Evolutionary conservation across 2,888 invertebrate species (phyloP).

Genomic region (Zaprionus lineosus): DNA sequence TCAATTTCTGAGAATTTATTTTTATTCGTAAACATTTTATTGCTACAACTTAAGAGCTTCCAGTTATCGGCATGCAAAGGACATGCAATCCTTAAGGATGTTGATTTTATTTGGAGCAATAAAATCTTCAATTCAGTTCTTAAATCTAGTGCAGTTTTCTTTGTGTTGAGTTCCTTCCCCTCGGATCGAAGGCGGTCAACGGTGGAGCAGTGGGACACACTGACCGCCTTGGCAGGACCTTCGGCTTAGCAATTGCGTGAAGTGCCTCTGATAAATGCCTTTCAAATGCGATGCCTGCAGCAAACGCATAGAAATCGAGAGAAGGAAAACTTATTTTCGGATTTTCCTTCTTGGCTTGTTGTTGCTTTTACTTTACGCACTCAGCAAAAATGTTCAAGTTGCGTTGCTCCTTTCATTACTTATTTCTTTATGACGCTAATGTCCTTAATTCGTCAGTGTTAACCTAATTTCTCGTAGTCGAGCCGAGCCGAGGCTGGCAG

Average conservation of each 20-base stretch:
- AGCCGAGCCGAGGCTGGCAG: conserved; percentile 47
- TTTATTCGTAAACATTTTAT: too few relatives aligned
- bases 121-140: too few relatives aligned
- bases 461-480: conserved; percentile 69
- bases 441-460: conserved; percentile 79
- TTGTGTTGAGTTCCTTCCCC: too few relatives aligned
- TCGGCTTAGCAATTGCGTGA: conserved; percentile 34
- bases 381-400: conserved; percentile 63
- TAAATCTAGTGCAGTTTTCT: too few relatives aligned
- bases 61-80: too few relatives aligned
- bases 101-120: too few relatives aligned
- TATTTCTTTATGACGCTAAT: conserved; percentile 79
- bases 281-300: conserved; percentile 54
- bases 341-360: conserved; percentile 25
- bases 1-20: too few relatives aligned
- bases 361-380: conserved; percentile 61
- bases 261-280: conserved; percentile 48
- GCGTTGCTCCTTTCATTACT: conserved; percentile 72
- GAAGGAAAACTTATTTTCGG: conserved; percentile 10
- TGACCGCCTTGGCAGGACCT: too few relatives aligned
- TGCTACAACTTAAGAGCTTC: too few relatives aligned
- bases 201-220: too few relatives aligned
- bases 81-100: too few relatives aligned
- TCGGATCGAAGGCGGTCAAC: too few relatives aligned
- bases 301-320: conserved; percentile 33